These are phyloP conservation scores for Mycalesis mineus DNA, from an alignment of 2,888 invertebrate species.

Conservation along the genomic window DNA sequence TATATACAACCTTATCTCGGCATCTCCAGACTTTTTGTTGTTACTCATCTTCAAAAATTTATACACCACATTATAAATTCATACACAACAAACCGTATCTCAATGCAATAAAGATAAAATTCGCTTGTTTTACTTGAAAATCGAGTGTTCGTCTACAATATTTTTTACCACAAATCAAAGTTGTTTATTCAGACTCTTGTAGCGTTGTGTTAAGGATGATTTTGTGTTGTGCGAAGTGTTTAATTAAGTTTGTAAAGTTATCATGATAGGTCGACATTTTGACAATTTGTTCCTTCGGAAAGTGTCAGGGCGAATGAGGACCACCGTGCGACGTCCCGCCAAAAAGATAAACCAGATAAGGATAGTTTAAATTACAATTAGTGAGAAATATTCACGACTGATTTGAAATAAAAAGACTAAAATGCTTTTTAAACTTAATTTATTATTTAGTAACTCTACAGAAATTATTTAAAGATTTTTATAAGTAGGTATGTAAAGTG, in stretches of 20 bases:
- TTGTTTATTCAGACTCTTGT: conserved; percentile 20
- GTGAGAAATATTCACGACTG: conserved; percentile 40
- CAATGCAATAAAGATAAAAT: conserved; percentile 14
- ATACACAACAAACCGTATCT: conserved; percentile 18
- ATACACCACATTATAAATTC: not conserved
- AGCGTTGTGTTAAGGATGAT: conserved; percentile 8
- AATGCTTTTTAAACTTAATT: too few species aligned
- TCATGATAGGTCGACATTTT: conserved; percentile 70
- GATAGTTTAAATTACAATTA: conserved; percentile 67
- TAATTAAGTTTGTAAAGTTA: conserved; percentile 37
- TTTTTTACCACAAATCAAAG: not conserved
- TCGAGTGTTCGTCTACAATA: conserved; percentile 19
- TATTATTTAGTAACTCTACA: too few species aligned
- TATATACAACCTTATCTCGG: conserved; percentile 51
- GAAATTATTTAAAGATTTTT: too few species aligned
- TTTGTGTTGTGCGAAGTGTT: not conserved
- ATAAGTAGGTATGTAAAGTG: too few species aligned
- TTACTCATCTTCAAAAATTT: conserved; percentile 29
- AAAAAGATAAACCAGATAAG: conserved; percentile 51
- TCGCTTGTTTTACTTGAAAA: not conserved
- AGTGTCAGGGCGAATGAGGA: conserved; percentile 62
- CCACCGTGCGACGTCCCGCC: conserved; percentile 58
- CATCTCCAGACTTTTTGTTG: conserved; percentile 59
- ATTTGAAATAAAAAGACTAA: not conserved
- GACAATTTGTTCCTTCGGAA: conserved; percentile 65